Percentiles rank a stretch among this genome's conserved stretches.
phyloP scores from a whole-genome alignment of 2,113 vertebrate genomes.

The Azemiops feae region DNA sequence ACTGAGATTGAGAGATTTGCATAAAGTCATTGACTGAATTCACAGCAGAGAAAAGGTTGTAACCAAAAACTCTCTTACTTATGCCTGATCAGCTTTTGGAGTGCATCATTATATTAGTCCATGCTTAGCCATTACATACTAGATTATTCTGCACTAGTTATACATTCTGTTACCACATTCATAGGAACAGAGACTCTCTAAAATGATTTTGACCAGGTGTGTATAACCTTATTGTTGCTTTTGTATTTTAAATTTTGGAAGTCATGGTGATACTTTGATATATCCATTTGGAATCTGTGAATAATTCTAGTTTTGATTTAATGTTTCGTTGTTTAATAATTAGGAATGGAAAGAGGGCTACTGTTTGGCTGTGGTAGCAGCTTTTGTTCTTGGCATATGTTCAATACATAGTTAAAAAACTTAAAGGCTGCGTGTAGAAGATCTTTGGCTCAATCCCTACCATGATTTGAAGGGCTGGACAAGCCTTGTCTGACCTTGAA shows the following conservation, averaged over 20 bases:
- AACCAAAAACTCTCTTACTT: background rate
- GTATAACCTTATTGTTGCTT: background rate
- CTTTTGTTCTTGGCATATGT: conserved; percentile 24
- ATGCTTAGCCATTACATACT: background rate
- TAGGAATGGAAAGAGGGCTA: conserved; percentile 17
- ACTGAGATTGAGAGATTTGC: background rate
- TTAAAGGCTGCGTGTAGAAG: background rate
- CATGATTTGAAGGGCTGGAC: background rate
- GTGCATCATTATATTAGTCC: background rate
- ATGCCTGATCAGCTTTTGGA: background rate
- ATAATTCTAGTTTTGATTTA: background rate
- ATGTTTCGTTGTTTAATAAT: conserved; percentile 15
- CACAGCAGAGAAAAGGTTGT: background rate
- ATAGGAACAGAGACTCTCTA: background rate
- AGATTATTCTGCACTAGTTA: background rate
- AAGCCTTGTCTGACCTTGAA: background rate
- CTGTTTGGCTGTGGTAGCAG: background rate
- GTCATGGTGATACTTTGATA: background rate
- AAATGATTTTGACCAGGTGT: background rate
- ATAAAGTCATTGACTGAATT: background rate
- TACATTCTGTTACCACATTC: background rate
- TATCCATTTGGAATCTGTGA: background rate
- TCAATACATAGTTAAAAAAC: background rate
- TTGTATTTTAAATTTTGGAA: background rate
- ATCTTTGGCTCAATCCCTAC: background rate